These are phyloP conservation scores for Odontophorus gujanensis DNA, from an alignment of 2,113 vertebrate genomes.

Conservation along the genomic window DNA sequence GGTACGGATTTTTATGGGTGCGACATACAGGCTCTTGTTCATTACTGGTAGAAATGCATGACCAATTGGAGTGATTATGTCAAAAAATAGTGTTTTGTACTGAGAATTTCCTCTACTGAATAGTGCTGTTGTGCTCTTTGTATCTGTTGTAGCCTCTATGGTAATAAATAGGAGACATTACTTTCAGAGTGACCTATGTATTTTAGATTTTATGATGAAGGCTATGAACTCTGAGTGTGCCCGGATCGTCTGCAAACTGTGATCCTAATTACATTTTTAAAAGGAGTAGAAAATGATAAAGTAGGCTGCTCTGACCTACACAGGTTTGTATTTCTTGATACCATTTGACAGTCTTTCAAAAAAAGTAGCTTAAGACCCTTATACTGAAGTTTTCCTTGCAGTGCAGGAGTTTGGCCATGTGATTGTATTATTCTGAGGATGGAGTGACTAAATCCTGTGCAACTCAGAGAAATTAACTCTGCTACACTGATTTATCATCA, in stretches of 20 bases:
- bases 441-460: conserved; percentile 35
- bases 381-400: neutral
- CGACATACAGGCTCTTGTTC: no score
- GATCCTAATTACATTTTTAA: neutral
- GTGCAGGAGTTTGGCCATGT: neutral
- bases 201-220: neutral
- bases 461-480: conserved; percentile 56
- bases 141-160: neutral
- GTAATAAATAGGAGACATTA: neutral
- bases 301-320: neutral
- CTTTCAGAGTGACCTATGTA: neutral
- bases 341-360: neutral
- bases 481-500: conserved; percentile 64
- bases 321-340: neutral
- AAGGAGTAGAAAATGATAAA: neutral
- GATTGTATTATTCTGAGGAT: conserved; percentile 10
- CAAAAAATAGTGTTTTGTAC: neutral
- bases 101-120: neutral
- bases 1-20: no score
- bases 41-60: neutral
- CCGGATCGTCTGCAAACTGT: neutral
- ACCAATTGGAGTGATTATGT: neutral
- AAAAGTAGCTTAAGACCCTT: neutral
- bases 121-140: neutral
- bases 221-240: neutral